Evolutionary conservation across 1,140 invertebrate species (phyloP), one percentile per base, ranked within the genome.

Genomic region (Cephus cinctus): DNA sequence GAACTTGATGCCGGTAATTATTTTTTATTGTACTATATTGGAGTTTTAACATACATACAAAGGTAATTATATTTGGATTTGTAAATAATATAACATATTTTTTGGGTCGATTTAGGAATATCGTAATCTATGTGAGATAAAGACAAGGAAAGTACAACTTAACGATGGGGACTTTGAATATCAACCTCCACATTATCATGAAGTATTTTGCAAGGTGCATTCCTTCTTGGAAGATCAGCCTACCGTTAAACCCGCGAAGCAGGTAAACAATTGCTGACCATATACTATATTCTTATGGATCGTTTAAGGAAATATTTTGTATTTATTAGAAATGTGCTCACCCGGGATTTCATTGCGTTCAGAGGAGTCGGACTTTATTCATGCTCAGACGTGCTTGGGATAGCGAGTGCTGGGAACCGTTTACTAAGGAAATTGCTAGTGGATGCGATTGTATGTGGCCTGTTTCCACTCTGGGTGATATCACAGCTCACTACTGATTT

Each of bases 361-460:
- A 77, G 49, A 57, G 66, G 46, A 73, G 62, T 20, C 62, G 63
- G 27, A 62, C 58, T 0, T 30, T 78, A 11, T 57, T 67, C 19
- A 53, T 78, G 18, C 54, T 69, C 2, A 56, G 71, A 47, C 65
- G 75, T 23, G 57, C 50, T 35, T 74, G 65, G 61, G 63, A 64
- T 2, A 56, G 43, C n/a, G 65, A 72, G 4, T 78, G 75, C 47
- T 79, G 77, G 77, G 70, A 75, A 40, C 59, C 67, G n/a, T 63
- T 63, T 11, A 65, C 65, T 1, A 72, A 61, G 42, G 50, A 67
- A 40, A 59, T 75, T 15, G 54, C 71, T 4, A 76, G 72, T 9
- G 74, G 69, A 36, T 79, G 76, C 22, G 76, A 79, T 19, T 78
- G 77, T 36, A 78, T 78, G 76, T 77, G 75, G 73, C 75, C 74